Base-by-base conservation (phyloP, 2,888 invertebrate species). In the Frankliniella fusca region DNA sequence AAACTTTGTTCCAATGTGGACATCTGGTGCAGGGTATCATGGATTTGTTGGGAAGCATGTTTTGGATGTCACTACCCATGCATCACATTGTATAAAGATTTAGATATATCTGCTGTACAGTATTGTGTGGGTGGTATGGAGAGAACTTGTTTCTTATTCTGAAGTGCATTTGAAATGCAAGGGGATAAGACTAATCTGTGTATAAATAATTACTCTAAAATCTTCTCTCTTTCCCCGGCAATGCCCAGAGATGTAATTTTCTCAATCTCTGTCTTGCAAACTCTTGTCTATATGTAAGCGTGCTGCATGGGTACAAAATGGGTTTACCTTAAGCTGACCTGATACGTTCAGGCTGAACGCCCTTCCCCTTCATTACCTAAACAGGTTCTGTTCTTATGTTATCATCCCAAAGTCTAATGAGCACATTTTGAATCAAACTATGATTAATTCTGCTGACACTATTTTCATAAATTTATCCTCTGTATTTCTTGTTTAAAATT, bases 1-100 rank as follows among this genome's bases (percentile, higher is more conserved):
- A 76, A 76, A 76, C 70, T 76, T 76, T 76, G 70, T 76, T 76
- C 70, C 70, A 27, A 76, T 76, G 70, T 76, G 70, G 70, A 76
- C 27, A 76, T 27, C 70, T 76, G 70, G 70, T 76, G 70, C 70
- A 76, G 70, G 70, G 70, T 27, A 76, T 76, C 70, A 76, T 76
- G 70, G 70, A 76, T 76, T 76, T 76, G 70, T 76, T 76, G 18
- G 70, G 70, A 76, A 76, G 70, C 70, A 76, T 76, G 70, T 76
- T 76, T 23, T 76, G 70, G 70, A 23, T 76, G 70, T 76, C 70
- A 76, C 27, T 76, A 76, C 70, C 70, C 70, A 76, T 76, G 70
- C 70, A 76, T 76, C 70, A 76, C 70, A 76, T 76, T 76, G 70
- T 76, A 76, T 27, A 76, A 76, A 76, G 70, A 27, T 76, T 12